phyloP scores from a whole-genome alignment of 2,888 invertebrate species.

The Zaprionus obscuricornis region DNA sequence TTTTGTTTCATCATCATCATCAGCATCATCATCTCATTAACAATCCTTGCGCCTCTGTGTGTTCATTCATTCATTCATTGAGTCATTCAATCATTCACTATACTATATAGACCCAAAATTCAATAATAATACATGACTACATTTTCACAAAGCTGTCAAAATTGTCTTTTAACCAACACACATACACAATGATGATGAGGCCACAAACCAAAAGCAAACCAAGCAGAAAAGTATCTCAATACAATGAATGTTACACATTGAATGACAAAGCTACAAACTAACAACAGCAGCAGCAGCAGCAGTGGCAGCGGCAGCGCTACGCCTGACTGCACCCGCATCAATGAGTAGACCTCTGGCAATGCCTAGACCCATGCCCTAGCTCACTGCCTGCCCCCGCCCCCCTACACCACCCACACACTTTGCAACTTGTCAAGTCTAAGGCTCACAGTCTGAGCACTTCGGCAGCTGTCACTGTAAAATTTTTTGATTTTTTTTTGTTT shows the following conservation, averaged over 20 bases:
- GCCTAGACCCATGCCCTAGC: neutral
- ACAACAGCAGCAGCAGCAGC: slow-evolving; percentile 4
- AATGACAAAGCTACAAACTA: slow-evolving; percentile 35
- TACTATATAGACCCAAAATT: neutral
- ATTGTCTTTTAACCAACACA: slow-evolving; percentile 19
- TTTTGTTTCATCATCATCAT: too few species aligned
- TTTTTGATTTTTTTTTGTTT: neutral
- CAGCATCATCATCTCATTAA: slow-evolving; percentile 48
- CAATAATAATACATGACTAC: slow-evolving; percentile 40
- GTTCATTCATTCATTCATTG: neutral
- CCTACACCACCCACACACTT: neutral
- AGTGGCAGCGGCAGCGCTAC: slow-evolving; percentile 25
- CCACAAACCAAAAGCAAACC: slow-evolving; percentile 53
- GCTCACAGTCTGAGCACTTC: slow-evolving; percentile 15
- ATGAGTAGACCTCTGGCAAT: slow-evolving; percentile 12
- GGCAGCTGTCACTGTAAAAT: slow-evolving; percentile 33
- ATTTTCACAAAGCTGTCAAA: slow-evolving; percentile 51
- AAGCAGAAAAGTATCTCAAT: slow-evolving; percentile 61
- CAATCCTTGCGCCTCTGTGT: slow-evolving; percentile 32
- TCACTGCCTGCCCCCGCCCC: neutral
- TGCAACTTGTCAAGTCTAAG: slow-evolving; percentile 5
- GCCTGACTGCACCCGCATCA: slow-evolving; percentile 51
- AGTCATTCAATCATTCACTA: neutral
- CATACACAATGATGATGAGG: slow-evolving; percentile 23
- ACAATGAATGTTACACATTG: slow-evolving; percentile 20